phyloP scores from a whole-genome alignment of 2,888 invertebrate species.

The Schizaphis graminum region DNA sequence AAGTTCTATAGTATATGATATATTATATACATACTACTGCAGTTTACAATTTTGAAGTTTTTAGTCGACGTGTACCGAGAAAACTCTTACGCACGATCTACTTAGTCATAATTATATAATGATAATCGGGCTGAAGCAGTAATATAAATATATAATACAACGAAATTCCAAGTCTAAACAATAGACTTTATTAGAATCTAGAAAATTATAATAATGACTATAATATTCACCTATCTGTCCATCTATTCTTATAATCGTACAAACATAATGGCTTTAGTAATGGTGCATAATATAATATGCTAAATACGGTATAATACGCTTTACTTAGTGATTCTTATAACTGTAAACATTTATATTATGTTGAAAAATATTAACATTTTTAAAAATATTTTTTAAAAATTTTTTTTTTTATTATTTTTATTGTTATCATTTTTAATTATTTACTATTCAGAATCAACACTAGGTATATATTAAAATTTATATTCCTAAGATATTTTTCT shows the following conservation, averaged over 20 bases:
- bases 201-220: conserved; percentile 33
- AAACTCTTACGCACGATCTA: neutral
- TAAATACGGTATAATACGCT: neutral
- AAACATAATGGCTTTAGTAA: neutral
- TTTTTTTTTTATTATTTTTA: neutral
- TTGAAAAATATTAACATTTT: neutral
- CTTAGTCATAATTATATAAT: neutral
- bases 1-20: too few species aligned
- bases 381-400: neutral
- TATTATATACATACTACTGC: too few species aligned
- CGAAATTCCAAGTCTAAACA: neutral
- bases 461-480: neutral
- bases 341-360: neutral
- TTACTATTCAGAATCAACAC: neutral
- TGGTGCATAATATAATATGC: neutral
- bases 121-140: neutral
- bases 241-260: neutral
- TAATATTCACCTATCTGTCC: neutral
- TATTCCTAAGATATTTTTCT: neutral
- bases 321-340: neutral
- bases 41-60: neutral
- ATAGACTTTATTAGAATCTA: neutral
- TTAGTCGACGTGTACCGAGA: neutral
- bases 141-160: neutral
- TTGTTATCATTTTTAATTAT: neutral